Percentiles rank a stretch among this genome's conserved stretches.
Evolutionary conservation across 2,888 invertebrate genomes (phyloP).

Genomic region (Drosophila phalerata): DNA sequence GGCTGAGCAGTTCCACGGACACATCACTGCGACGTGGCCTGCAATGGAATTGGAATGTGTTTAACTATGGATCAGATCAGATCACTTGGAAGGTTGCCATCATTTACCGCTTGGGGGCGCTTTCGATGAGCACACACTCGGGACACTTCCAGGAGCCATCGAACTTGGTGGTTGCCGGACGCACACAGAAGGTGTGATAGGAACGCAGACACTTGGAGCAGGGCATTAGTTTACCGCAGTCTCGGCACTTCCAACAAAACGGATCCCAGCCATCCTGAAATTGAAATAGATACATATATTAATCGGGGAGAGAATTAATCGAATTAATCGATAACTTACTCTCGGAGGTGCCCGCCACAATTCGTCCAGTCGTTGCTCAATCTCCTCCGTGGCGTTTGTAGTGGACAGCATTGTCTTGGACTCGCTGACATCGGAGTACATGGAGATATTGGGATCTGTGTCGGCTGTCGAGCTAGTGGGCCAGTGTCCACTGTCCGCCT

Average conservation of each 20-base stretch:
- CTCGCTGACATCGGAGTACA: slow-evolving; percentile 59
- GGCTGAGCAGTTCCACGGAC: slow-evolving; percentile 89
- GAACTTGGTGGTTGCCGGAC: slow-evolving; percentile 85
- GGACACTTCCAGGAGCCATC: slow-evolving; percentile 92
- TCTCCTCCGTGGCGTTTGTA: slow-evolving; percentile 35
- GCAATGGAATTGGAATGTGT: slow-evolving; percentile 20
- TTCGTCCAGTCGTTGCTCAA: slow-evolving; percentile 57
- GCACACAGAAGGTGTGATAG: slow-evolving; percentile 93
- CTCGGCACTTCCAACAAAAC: slow-evolving; percentile 97
- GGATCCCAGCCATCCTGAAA: slow-evolving; percentile 88
- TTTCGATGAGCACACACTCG: slow-evolving; percentile 91
- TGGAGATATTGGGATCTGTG: slow-evolving; percentile 44
- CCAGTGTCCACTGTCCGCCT: slow-evolving; percentile 42
- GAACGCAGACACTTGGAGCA: slow-evolving; percentile 95
- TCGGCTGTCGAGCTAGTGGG: slow-evolving; percentile 45
- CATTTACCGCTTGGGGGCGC: slow-evolving; percentile 80
- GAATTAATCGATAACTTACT: slow-evolving; percentile 55
- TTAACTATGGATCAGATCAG: background rate
- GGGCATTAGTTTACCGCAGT: slow-evolving; percentile 87
- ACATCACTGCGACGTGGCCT: slow-evolving; percentile 81
- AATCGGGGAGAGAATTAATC: background rate
- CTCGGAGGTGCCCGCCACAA: slow-evolving; percentile 78
- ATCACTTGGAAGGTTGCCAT: background rate
- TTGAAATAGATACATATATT: slow-evolving; percentile 30
- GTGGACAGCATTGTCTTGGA: slow-evolving; percentile 21